Percentiles rank a stretch among this genome's conserved stretches.
Evolutionary conservation across 2,797 vertebrate genomes (phyloP).

Genomic region (Falco concolor): DNA sequence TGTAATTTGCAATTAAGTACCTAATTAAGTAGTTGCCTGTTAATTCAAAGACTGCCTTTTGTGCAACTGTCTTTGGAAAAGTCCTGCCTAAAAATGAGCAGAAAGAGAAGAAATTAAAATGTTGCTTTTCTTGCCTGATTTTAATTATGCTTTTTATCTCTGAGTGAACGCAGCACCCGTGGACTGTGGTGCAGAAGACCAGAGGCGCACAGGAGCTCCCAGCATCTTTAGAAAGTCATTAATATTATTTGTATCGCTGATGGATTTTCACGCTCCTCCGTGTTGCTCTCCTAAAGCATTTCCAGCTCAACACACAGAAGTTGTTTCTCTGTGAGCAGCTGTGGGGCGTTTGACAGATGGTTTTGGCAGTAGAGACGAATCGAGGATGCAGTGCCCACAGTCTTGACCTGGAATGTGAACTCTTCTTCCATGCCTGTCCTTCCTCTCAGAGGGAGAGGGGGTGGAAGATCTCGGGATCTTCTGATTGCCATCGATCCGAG

Average conservation of each 20-base stretch:
- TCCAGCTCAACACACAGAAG: background rate
- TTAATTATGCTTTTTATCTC: background rate
- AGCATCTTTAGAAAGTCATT: background rate
- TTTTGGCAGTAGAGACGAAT: background rate
- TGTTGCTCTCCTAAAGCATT: background rate
- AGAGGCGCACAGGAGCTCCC: background rate
- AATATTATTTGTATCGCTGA: background rate
- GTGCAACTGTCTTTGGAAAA: background rate
- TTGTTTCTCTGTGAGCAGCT: background rate
- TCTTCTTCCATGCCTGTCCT: background rate
- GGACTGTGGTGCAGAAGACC: background rate
- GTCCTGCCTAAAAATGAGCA: background rate
- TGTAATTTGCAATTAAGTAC: conserved; percentile 9
- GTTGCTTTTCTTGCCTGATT: background rate
- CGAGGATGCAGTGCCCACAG: accelerated
- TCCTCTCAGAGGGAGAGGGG: background rate
- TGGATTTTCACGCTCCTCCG: background rate
- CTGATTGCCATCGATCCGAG: background rate
- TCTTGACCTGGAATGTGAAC: background rate
- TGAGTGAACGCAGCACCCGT: accelerated
- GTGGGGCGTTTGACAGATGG: background rate
- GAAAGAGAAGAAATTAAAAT: background rate
- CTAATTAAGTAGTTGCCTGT: conserved; percentile 38
- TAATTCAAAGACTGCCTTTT: conserved; percentile 8
- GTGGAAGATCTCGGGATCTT: accelerated